Base-by-base conservation (phyloP, 2,113 vertebrate species). In the Urocynchramus pylzowi region DNA sequence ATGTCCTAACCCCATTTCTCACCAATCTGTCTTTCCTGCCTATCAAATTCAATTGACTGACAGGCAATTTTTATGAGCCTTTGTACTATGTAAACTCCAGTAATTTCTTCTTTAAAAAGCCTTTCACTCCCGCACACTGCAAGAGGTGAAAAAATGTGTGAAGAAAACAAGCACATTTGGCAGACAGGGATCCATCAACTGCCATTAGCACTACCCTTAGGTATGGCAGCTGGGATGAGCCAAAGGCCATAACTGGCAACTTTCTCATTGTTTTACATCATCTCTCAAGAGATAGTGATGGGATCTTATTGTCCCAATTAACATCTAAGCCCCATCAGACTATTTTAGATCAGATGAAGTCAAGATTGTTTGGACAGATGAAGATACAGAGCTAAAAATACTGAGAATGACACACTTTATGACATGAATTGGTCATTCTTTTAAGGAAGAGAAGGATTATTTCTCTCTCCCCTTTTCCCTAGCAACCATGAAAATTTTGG, bases 401-500 rank as follows among this genome's bases (percentile, higher is more conserved):
- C 59, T 35, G 68, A 67, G 60, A 90, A 71, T 68, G 27, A 44
- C 71, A 61, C 10, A 37, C 57, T 83, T 90, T 44, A 54, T 50
- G 10, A 45, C 28, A 75, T 13, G 10, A 89, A 90, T 45, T 14
- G 76, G 79, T 60, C 39, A 89, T 78, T 90, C 73, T 65, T 86
- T 84, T 59, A 92, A 74, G 64, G 44, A 93, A 88, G 42, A 87
- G 31, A 84, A 82, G 31, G n/a, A 88, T 86, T 75, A 70, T 80
- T 92, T 87, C 30, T 92, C 59, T 77, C 35, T 52, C 39, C 24
- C 33, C 22, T 84, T 90, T 92, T 90, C 83, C 88, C n/a, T 90
- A 84, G 79, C 64, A 96, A 92, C 85, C 28, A 10, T 22, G 35
- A 80, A 96, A 96, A 96, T 80, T 45, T 93, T 22, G 9, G 31